Percentiles rank a stretch among this genome's conserved stretches.
phyloP scores from a whole-genome alignment of 2,888 invertebrate genomes.

The Torymus texanus region DNA sequence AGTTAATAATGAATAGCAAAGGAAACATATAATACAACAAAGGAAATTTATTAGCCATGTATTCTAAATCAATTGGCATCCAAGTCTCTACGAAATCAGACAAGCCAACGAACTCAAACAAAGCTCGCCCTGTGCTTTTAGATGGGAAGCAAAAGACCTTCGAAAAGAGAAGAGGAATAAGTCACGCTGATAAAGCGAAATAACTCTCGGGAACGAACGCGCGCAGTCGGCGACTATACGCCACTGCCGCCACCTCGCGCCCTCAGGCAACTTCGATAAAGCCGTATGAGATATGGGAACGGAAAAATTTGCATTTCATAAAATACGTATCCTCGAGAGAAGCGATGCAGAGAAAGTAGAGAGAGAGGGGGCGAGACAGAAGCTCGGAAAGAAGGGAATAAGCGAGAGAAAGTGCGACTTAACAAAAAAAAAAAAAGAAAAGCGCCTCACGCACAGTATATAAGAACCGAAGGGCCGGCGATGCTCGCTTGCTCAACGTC shows the following conservation, averaged over 20 bases:
- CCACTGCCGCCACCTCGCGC: not conserved
- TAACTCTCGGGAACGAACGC: constrained; percentile 26
- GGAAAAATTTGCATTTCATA: constrained; percentile 69
- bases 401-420: too few relatives aligned
- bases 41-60: not conserved
- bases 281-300: constrained; percentile 52
- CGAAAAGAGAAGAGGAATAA: constrained; percentile 20
- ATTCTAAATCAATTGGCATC: not conserved
- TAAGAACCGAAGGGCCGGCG: constrained; percentile 52
- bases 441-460: constrained; percentile 45
- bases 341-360: constrained; percentile 35
- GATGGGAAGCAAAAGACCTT: not conserved
- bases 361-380: constrained; percentile 43
- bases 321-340: constrained; percentile 65
- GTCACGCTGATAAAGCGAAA: constrained; percentile 51
- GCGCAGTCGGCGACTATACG: constrained; percentile 11
- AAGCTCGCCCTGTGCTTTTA: not conserved
- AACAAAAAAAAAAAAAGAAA: constrained; percentile 1
- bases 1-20: too few relatives aligned
- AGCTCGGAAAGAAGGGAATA: constrained; percentile 2
- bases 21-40: too few relatives aligned
- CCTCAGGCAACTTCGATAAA: constrained; percentile 47
- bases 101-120: constrained; percentile 6
- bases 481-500: constrained; percentile 55
- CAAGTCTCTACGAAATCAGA: constrained; percentile 17